These are phyloP conservation scores for Lepidocyrtinus sp. DNA, from an alignment of 2,888 invertebrate species.

Conservation along the genomic window DNA sequence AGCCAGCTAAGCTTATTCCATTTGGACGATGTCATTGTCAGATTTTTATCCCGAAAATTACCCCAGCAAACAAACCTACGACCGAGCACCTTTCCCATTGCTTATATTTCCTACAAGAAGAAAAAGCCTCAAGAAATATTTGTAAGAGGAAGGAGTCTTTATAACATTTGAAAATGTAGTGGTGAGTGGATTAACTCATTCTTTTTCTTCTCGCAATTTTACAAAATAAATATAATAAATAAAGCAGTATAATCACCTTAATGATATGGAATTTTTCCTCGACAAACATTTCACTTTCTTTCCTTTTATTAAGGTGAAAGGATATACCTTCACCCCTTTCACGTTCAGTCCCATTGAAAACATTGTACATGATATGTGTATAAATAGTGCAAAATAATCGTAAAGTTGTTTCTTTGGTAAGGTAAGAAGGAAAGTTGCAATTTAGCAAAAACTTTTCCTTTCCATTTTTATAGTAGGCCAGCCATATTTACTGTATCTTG, in stretches of 20 bases:
- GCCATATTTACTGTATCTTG: background rate
- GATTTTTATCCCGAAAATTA: conserved; percentile 25
- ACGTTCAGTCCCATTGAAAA: too few relatives aligned
- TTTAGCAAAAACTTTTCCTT: background rate
- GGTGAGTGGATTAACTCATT: conserved; percentile 11
- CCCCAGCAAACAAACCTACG: background rate
- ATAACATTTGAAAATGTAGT: background rate
- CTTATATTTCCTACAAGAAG: background rate
- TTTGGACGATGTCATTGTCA: conserved; percentile 28
- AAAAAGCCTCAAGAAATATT: background rate
- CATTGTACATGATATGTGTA: too few relatives aligned
- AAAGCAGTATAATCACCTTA: conserved; percentile 10
- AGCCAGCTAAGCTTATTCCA: background rate
- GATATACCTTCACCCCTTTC: too few relatives aligned
- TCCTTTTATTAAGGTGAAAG: too few relatives aligned
- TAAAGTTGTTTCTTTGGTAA: background rate
- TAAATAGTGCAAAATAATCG: too few relatives aligned
- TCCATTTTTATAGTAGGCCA: background rate
- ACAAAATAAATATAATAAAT: conserved; percentile 15
- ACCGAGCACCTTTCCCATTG: background rate
- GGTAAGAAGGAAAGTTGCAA: background rate
- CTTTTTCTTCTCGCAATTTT: conserved; percentile 13
- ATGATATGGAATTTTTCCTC: conserved; percentile 14
- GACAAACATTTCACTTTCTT: conserved; percentile 15
- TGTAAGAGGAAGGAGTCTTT: background rate